Base-by-base conservation (phyloP, 2,113 vertebrate species). In the Pelmatolapia mariae region DNA sequence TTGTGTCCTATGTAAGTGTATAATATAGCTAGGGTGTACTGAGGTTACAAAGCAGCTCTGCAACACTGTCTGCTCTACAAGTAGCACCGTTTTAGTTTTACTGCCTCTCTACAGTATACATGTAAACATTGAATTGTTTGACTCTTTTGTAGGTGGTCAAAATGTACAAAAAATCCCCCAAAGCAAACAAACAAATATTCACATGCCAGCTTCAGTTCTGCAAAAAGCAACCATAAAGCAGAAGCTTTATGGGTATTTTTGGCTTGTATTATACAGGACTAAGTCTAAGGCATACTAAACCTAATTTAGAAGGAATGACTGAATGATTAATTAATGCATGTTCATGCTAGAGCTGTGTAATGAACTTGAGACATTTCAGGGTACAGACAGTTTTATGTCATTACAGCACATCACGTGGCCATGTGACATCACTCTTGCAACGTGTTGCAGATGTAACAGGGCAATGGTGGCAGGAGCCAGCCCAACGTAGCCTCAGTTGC, bases 31-130 rank as follows among this genome's bases (percentile, higher is more conserved):
- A 52, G 50, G 7, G 12, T 56, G 61, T 57, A 11, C 13, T 89
- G 85, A 85, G 83, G 68, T 68, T 43, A 79, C 90, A 87, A 94
- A 94, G 73, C 91, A 89, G 87, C 87, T 63, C 88, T 90, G 84
- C 66, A 92, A 88, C 84, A 43, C n/a, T 47, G 78, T 78, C 81
- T 83, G 56, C 90, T 93, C 68, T 56, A 81, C 24, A 50, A 78
- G 6, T 31, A 78, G 24, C 26, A 12, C 16, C 2, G 3, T 76
- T 76, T 50, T 78, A 50, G 24, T 78, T 78, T 78, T 47, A 78
- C 1, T 78, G 45, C 90, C 73, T 71, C 6, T 47, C 18, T 78
- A 50, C 45, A 78, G 26, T 19, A 78, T 19, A 12, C 24, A 31
- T 31, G 7, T 31, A 78, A 78, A 78, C 24, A 29, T 10, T 50